phyloP scores from a whole-genome alignment of 1,140 invertebrate genomes.

The Lordiphosa collinella region DNA sequence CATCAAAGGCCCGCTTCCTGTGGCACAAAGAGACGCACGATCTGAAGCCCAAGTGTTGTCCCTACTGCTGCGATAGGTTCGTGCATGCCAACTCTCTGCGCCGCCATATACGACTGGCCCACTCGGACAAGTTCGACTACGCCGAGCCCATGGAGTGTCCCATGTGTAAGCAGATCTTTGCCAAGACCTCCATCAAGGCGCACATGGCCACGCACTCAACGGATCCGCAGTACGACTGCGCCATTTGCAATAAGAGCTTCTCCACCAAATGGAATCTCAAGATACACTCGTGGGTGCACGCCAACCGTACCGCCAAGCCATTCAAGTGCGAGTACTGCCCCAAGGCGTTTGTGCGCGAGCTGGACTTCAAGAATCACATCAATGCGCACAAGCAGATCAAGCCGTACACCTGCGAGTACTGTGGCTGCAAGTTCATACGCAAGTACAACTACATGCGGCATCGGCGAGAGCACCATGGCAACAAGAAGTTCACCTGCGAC shows the following conservation, averaged over 20 bases:
- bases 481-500: conserved; percentile 92
- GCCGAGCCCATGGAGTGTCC: conserved; percentile 88
- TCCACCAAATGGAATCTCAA: conserved; percentile 94
- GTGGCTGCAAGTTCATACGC: conserved; percentile 94
- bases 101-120: conserved; percentile 89
- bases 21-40: conserved; percentile 94
- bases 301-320: conserved; percentile 89
- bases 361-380: conserved; percentile 90
- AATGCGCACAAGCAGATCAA: conserved; percentile 89
- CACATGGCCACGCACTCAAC: conserved; percentile 88
- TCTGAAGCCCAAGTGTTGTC: conserved; percentile 89
- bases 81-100: conserved; percentile 90
- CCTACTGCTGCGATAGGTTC: conserved; percentile 90
- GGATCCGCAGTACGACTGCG: conserved; percentile 87
- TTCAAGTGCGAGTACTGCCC: conserved; percentile 92
- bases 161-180: conserved; percentile 89
- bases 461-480: conserved; percentile 92
- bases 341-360: conserved; percentile 88
- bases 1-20: conserved; percentile 88
- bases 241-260: conserved; percentile 91
- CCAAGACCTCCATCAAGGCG: conserved; percentile 88
- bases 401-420: conserved; percentile 94
- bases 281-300: conserved; percentile 93
- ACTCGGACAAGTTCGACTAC: conserved; percentile 88
- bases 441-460: conserved; percentile 96